Conservation (phyloP, 2,113 vertebrate genomes). For the zebrafish (Danio rerio) region DNA sequence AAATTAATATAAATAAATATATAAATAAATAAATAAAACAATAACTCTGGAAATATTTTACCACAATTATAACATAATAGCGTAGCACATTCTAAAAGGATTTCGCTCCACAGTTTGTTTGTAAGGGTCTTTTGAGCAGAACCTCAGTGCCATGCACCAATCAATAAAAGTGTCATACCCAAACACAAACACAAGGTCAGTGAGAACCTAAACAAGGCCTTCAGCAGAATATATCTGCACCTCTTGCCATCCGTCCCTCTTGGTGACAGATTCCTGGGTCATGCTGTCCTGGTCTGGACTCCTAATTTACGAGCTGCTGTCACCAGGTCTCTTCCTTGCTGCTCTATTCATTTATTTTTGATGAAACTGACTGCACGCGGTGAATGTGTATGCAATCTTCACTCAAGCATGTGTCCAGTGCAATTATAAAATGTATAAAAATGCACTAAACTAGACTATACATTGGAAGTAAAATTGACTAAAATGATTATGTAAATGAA, state of each 20-base stretch:
- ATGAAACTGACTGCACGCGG: conserved; percentile 26
- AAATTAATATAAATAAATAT: too few relatives aligned
- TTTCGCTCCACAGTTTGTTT: background rate
- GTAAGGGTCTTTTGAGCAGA: conserved; percentile 24
- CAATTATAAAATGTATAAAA: background rate
- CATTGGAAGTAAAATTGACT: background rate
- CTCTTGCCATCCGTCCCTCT: conserved; percentile 39
- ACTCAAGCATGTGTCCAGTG: conserved; percentile 6
- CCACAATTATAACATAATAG: too few relatives aligned
- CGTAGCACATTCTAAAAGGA: too few relatives aligned
- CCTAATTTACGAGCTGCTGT: conserved; percentile 36
- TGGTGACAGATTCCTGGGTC: conserved; percentile 26
- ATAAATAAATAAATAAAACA: too few relatives aligned
- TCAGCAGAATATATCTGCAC: conserved; percentile 58
- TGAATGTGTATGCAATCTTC: conserved; percentile 41
- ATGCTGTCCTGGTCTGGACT: conserved; percentile 34
- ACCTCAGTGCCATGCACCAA: conserved; percentile 49
- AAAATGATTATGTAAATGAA: background rate
- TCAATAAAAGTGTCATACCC: conserved; percentile 64
- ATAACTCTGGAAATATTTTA: too few relatives aligned
- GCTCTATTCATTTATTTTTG: conserved; percentile 32
- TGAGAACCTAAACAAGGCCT: conserved; percentile 61
- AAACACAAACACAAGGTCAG: conserved; percentile 64
- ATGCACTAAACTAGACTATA: background rate
- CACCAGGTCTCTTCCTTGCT: conserved; percentile 15